Base-by-base conservation (phyloP, 1,140 invertebrate genomes). In the Vanessa tameamea region DNA sequence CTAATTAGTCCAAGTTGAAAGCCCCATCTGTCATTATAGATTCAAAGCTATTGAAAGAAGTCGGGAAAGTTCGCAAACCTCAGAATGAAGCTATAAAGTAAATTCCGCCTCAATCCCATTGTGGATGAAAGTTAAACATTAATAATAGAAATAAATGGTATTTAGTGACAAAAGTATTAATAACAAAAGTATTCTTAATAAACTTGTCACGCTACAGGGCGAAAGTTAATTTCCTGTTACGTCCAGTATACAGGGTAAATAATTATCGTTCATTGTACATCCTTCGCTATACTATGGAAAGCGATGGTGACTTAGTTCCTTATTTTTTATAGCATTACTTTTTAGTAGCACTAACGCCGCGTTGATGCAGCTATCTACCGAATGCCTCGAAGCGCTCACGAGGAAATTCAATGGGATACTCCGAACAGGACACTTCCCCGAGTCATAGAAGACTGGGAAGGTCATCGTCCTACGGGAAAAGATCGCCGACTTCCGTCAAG, bases 141-240 rank as follows among this genome's bases (percentile, higher is more conserved):
- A 85, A 82, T 69, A 83, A 84, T 77, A 77, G 67, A 81, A 81
- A 76, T 76, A 85, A 82, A 84, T 78, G 77, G 74, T 75, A 82
- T 43, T 82, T 82, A 88, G 85, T 79, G 85, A 84, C 73, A 81
- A 87, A 86, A 87, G 82, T 75, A 82, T 82, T 82, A 88, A 86
- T 79, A 86, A 84, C 73, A 81, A 87, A 87, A 87, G 82, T 85
- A 82, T 86, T 89, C 82, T 88, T 89, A 90, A 90, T 90, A 89
- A 89, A 89, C 79, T 90, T 90, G 87, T 90, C 87, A 87, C 87
- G 88, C 83, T 81, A 86, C 78, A 83, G 82, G 85, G 85, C 76
- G 80, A 85, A 84, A 89, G 83, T 87, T 90, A 89, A 90, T 89
- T 89, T 90, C 88, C 88, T 87, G 88, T 84, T 87, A 84, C 80